Percentiles rank a stretch among this genome's conserved stretches.
phyloP scores from a whole-genome alignment of 2,113 vertebrate genomes.

The Regulus satrapa region DNA sequence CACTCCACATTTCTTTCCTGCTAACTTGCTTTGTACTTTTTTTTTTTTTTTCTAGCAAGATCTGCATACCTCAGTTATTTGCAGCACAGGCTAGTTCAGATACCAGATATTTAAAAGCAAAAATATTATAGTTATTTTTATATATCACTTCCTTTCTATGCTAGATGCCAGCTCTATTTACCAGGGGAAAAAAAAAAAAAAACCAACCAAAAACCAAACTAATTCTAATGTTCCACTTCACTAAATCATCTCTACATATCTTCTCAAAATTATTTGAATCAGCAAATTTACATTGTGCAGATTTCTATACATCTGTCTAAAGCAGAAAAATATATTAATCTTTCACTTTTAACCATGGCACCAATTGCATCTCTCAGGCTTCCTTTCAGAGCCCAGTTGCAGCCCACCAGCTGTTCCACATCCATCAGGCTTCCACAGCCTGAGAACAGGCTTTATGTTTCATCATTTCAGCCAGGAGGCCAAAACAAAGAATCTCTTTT shows the following conservation, averaged over 20 bases:
- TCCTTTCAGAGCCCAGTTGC: slow-evolving; percentile 52
- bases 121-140: neutral
- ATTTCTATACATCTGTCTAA: slow-evolving; percentile 55
- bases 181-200: too few relatives aligned
- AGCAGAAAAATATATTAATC: slow-evolving; percentile 63
- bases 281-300: slow-evolving; percentile 59
- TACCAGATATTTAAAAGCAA: neutral
- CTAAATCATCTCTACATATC: slow-evolving; percentile 49
- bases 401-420: slow-evolving; percentile 72
- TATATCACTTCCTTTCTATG: neutral
- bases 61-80: neutral
- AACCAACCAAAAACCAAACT: too few relatives aligned
- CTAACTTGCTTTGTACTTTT: neutral
- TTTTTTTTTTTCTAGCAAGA: neutral
- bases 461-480: slow-evolving; percentile 71
- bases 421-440: slow-evolving; percentile 65
- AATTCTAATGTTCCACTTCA: slow-evolving; percentile 47
- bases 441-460: slow-evolving; percentile 70
- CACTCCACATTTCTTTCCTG: neutral
- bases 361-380: slow-evolving; percentile 62
- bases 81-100: neutral
- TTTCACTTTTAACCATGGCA: slow-evolving; percentile 67
- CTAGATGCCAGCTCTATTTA: slow-evolving; percentile 34
- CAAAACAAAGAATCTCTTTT: slow-evolving; percentile 4
- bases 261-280: slow-evolving; percentile 65